phyloP scores from a whole-genome alignment of 2,797 vertebrate species.

The Liasis olivaceus region DNA sequence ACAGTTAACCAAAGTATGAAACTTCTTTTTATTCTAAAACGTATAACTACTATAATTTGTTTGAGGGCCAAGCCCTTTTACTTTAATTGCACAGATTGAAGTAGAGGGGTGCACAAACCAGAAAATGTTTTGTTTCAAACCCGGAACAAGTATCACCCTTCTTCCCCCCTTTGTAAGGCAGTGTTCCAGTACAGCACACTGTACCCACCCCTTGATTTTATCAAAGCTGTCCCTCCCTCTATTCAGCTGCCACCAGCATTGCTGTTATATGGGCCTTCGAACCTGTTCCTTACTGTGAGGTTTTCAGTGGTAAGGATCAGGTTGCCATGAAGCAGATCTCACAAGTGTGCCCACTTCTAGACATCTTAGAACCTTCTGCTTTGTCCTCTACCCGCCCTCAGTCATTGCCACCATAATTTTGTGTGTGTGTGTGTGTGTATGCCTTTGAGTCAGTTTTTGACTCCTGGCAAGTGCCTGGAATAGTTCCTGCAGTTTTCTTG shows the following conservation, averaged over 20 bases:
- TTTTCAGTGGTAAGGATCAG: neutral
- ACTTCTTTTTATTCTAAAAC: neutral
- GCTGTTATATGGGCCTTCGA: neutral
- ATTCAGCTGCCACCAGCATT: neutral
- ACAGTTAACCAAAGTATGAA: neutral
- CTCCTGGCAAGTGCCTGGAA: neutral
- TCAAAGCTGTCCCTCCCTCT: neutral
- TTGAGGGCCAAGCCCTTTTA: neutral
- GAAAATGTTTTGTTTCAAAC: neutral
- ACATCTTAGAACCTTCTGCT: neutral
- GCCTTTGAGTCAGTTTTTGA: neutral
- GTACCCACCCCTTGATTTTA: too few species aligned
- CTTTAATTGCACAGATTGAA: neutral
- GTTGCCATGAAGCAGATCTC: neutral
- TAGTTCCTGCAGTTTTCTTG: neutral
- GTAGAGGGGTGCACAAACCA: neutral
- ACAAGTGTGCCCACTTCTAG: neutral
- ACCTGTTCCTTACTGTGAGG: neutral
- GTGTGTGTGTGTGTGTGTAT: neutral
- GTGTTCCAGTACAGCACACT: neutral
- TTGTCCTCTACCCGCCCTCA: neutral
- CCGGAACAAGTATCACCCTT: neutral
- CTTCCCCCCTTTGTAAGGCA: neutral
- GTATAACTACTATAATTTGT: neutral
- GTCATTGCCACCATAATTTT: neutral